Base-by-base conservation (phyloP, 2,797 vertebrate species). In the Cynopterus sphinx region DNA sequence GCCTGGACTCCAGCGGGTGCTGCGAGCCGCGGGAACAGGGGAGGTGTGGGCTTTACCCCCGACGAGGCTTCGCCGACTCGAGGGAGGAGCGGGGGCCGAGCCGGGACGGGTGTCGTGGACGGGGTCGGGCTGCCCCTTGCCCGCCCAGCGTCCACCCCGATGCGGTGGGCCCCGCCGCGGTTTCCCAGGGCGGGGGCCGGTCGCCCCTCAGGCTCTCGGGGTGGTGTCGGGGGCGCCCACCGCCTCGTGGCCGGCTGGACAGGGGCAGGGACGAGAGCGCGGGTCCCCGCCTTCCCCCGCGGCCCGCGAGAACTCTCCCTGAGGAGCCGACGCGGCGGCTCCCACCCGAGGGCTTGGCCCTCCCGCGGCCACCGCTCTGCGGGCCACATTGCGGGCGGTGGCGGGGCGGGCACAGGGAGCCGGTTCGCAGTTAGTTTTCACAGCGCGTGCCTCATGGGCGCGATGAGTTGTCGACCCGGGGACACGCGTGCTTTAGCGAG, bases 401-500 rank as follows among this genome's bases (percentile, higher is more conserved):
- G 98, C 98, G 97, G 98, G 99, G 95, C 95, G 98, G 98, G 99
- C 99, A 99, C 99, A 99, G 99, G 99, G 99, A 99, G 99, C 98
- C 98, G 98, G 98, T 98, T 99, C 99, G 99, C 99, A 99, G 99
- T 99, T 99, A 99, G 99, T 99, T 99, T 99, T n/a, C n/a, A n/a
- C n/a, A n/a, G n/a, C n/a, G n/a, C n/a, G n/a, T n/a, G n/a, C n/a
- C n/a, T n/a, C n/a, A n/a, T n/a, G n/a, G n/a, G n/a, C n/a, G n/a
- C n/a, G n/a, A n/a, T 99, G 98, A 99, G 99, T 99, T 99, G 99
- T 99, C 99, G 99, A 99, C 99, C 99, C 99, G 99, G 99, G 97
- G 99, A 99, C 99, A 99, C 99, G 99, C 98, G 97, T 98, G 99
- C 99, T 99, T 99, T 99, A 99, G 99, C 98, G 98, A 98, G 98